Percentiles rank a stretch among this genome's conserved stretches.
phyloP scores from a whole-genome alignment of 2,797 vertebrate genomes.

The Gambusia yucatana region DNA sequence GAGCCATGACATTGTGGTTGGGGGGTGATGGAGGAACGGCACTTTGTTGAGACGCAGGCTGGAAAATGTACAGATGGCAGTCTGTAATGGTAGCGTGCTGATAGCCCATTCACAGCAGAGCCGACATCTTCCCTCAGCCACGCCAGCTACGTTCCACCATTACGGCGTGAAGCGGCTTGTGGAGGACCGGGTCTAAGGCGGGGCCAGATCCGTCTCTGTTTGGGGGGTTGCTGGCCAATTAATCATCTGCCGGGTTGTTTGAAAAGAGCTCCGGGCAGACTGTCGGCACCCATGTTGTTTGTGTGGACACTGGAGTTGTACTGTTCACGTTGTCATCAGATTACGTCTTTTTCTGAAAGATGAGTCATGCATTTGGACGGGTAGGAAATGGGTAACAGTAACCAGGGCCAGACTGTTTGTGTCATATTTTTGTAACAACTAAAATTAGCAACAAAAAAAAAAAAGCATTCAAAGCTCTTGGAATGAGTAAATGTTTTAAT shows the following conservation, averaged over 20 bases:
- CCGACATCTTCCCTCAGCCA: constrained; percentile 61
- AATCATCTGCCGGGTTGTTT: constrained; percentile 67
- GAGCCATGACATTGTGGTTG: constrained; percentile 73
- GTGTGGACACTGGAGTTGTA: constrained; percentile 60
- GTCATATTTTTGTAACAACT: neutral
- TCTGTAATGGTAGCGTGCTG: constrained; percentile 76
- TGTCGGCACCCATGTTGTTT: constrained; percentile 76
- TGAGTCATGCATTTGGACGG: constrained; percentile 49
- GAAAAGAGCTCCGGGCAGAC: constrained; percentile 64
- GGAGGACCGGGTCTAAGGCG: constrained; percentile 29
- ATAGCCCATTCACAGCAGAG: constrained; percentile 81
- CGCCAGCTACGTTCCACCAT: constrained; percentile 37
- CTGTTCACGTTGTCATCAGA: constrained; percentile 61
- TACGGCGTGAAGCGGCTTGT: constrained; percentile 15
- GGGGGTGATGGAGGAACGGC: constrained; percentile 45
- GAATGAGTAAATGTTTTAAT: neutral
- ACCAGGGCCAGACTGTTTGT: constrained; percentile 4
- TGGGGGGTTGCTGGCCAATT: constrained; percentile 65
- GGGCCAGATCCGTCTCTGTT: constrained; percentile 51
- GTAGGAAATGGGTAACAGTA: constrained; percentile 45
- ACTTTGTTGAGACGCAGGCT: constrained; percentile 46
- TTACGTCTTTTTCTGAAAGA: constrained; percentile 52
- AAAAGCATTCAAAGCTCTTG: neutral
- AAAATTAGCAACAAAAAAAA: neutral
- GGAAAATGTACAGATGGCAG: constrained; percentile 80